Conservation (phyloP, 2,888 invertebrate genomes). For the Lottia gigantea region DNA sequence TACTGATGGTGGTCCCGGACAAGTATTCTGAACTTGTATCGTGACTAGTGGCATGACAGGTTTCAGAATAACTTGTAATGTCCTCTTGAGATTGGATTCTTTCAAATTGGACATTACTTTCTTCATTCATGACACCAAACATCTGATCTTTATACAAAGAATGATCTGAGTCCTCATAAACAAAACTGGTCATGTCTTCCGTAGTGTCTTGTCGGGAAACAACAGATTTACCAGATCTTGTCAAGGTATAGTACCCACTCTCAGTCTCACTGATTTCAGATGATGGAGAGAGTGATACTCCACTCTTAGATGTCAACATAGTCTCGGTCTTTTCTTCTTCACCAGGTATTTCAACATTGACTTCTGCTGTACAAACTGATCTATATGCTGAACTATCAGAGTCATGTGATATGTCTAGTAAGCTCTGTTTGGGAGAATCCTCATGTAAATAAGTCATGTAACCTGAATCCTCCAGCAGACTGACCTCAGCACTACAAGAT, state of each 20-base stretch:
- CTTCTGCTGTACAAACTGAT: constrained; percentile 4
- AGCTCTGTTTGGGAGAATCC: not conserved
- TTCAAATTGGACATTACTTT: not conserved
- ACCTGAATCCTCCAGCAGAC: not conserved
- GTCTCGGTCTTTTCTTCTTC: not conserved
- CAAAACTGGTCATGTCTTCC: not conserved
- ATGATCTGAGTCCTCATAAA: not conserved
- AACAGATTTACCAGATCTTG: not conserved
- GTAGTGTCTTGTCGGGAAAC: not conserved
- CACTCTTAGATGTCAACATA: not conserved
- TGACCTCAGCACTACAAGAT: constrained; percentile 4
- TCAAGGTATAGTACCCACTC: constrained; percentile 4
- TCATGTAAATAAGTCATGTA: not conserved
- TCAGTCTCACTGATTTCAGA: not conserved
- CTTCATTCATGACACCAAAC: not conserved
- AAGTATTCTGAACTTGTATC: not conserved
- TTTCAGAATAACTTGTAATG: not conserved
- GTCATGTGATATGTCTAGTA: not conserved
- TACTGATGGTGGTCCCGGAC: not conserved
- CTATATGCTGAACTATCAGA: not conserved
- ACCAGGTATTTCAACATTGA: constrained; percentile 1
- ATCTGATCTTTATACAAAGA: not conserved
- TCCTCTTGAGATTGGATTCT: not conserved
- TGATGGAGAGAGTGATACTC: not conserved
- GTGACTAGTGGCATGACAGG: not conserved